phyloP scores from a whole-genome alignment of 2,797 vertebrate genomes.

The Scarus forsteni region DNA sequence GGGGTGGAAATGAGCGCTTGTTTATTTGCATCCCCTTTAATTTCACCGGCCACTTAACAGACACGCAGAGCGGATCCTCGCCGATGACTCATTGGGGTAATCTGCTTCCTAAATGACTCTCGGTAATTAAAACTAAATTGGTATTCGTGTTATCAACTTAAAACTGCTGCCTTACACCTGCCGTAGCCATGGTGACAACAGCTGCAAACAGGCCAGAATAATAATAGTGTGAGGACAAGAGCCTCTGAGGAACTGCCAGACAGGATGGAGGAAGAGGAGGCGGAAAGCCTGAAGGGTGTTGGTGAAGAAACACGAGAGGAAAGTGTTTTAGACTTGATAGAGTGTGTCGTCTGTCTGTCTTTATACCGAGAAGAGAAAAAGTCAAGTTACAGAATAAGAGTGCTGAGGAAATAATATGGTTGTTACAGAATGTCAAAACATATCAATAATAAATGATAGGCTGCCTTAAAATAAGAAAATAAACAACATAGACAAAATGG shows the following conservation, averaged over 20 bases:
- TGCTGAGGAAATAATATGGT: conserved; percentile 3
- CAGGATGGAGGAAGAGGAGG: conserved; percentile 39
- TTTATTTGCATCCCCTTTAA: conserved; percentile 65
- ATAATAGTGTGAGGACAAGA: conserved; percentile 47
- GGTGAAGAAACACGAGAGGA: conserved; percentile 25
- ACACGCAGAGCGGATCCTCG: conserved; percentile 48
- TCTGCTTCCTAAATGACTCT: conserved; percentile 70
- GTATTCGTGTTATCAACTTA: conserved; percentile 70
- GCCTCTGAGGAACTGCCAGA: conserved; percentile 41
- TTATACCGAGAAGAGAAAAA: conserved; percentile 26
- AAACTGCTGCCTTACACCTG: conserved; percentile 72
- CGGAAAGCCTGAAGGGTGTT: conserved; percentile 41
- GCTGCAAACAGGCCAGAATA: conserved; percentile 60
- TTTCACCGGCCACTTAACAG: conserved; percentile 72
- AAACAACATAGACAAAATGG: no score
- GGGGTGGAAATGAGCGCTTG: conserved; percentile 35
- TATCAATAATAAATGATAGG: conserved; percentile 12
- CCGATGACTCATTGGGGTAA: conserved; percentile 66
- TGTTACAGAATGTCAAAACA: conserved; percentile 2
- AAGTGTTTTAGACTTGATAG: conserved; percentile 26
- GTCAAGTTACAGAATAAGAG: conserved; percentile 10
- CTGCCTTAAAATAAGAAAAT: background rate
- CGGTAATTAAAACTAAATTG: conserved; percentile 77
- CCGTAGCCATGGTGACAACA: conserved; percentile 71
- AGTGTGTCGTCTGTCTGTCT: conserved; percentile 7